Evolutionary conservation across 2,113 vertebrate genomes (phyloP), one percentile per base, ranked within the genome.

Genomic region (Clarias macrocephalus): DNA sequence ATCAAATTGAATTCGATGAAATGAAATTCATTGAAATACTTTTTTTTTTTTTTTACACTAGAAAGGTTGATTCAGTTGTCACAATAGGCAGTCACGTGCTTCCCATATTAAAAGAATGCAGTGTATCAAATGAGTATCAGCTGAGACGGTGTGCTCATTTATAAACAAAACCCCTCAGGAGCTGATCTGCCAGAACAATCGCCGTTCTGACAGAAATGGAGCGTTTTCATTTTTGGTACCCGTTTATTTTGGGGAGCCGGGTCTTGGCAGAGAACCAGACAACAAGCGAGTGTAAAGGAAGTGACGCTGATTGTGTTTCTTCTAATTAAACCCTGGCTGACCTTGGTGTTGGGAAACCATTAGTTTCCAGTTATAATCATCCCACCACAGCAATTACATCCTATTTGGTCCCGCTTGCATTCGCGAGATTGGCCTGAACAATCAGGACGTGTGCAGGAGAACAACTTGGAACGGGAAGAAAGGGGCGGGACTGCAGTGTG

Each of bases 251-350:
- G 93, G 94, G 91, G 95, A 89, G 93, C 94, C 95, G 94, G 95
- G 94, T 90, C 89, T 91, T 97, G 97, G 97, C 97, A 95, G 88
- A 91, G 93, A 91, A 96, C 96, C 96, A 97, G 95, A 93, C 92
- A 94, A 94, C 94, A 95, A 91, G 91, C 89, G 91, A 88, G 92
- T 92, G 93, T 95, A 95, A 94, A 94, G 96, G 93, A 95, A 96
- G 96, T 96, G 96, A 96, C 96, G 97, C 96, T 96, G 96, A 97
- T 97, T 97, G 96, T 96, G 97, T 96, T 95, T 97, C 95, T 95
- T 94, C 96, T 97, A 97, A 98, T 98, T 98, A 98, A 98, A 97
- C 96, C 96, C 95, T 94, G 95, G 96, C 96, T 98, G 97, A 97
- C 97, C 97, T 96, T 92, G 94, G 96, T 96, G 97, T 97, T 97